Conservation (phyloP, 2,113 vertebrate genomes). For the Dipodomys merriami region DNA sequence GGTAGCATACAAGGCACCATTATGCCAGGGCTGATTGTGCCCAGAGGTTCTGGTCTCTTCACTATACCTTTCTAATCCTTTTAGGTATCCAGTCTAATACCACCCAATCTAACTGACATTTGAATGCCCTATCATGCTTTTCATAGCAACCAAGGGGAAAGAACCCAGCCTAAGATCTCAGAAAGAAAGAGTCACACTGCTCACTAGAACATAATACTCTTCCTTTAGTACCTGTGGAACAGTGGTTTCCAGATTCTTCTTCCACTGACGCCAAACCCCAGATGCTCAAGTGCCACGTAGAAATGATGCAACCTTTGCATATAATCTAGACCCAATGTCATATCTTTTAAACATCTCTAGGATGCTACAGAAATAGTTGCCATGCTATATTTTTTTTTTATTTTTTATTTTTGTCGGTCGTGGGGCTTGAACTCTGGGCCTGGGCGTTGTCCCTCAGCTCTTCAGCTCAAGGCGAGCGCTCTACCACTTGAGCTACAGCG, state of each 20-base stretch:
- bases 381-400: too few species aligned
- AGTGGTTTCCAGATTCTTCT: neutral
- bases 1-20: neutral
- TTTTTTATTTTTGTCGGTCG: too few species aligned
- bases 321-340: neutral
- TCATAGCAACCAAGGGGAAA: neutral
- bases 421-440: too few species aligned
- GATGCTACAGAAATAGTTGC: neutral
- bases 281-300: neutral
- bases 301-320: neutral
- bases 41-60: rapidly evolving
- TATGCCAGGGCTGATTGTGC: neutral
- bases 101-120: neutral
- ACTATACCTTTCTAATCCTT: neutral
- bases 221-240: neutral
- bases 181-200: neutral
- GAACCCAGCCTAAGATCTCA: neutral
- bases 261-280: neutral
- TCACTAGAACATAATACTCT: neutral
- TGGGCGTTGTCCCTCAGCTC: too few species aligned
- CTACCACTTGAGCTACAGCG: too few species aligned
- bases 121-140: neutral
- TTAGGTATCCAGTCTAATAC: neutral
- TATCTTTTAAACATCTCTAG: neutral
- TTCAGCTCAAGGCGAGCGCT: too few species aligned